A percentile compares a stretch with the other conserved stretches of the same genome.
Conservation (phyloP, 2,888 invertebrate genomes). For the Acrobasis suavella region DNA sequence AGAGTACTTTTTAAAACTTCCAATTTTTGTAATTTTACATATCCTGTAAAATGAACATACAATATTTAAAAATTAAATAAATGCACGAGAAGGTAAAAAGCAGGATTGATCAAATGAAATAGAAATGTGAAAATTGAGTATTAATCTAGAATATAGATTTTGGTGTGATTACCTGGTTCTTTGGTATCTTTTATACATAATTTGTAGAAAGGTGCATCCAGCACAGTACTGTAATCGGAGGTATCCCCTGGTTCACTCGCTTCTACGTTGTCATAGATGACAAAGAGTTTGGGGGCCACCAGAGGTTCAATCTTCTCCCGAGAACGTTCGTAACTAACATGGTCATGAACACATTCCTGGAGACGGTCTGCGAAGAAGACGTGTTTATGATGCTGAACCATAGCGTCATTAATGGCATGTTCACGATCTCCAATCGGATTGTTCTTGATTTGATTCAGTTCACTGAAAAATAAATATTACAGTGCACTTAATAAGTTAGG, state of each 20-base stretch:
- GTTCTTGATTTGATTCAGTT: conserved; percentile 75
- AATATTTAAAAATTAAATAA: conserved; percentile 14
- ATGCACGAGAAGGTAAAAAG: neutral
- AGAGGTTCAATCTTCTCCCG: conserved; percentile 77
- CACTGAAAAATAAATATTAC: conserved; percentile 65
- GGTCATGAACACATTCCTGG: conserved; percentile 85
- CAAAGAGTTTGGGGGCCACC: conserved; percentile 84
- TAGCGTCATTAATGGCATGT: conserved; percentile 73
- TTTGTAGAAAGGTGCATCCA: conserved; percentile 84
- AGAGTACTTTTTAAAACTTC: conserved; percentile 74
- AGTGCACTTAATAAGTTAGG: too few relatives aligned
- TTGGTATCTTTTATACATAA: conserved; percentile 82
- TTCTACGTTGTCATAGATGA: conserved; percentile 88
- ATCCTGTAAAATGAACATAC: conserved; percentile 71
- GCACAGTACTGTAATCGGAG: conserved; percentile 81
- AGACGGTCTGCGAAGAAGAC: conserved; percentile 87
- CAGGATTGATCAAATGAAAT: too few relatives aligned
- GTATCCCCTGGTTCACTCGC: conserved; percentile 85
- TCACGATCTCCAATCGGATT: conserved; percentile 75
- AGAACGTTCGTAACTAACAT: conserved; percentile 78
- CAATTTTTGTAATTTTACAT: conserved; percentile 79
- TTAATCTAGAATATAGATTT: neutral
- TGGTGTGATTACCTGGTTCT: conserved; percentile 58
- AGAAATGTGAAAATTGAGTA: neutral
- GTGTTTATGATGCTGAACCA: conserved; percentile 83